Conservation (phyloP, 2,113 vertebrate genomes). For the Xiphorhynchus elegans region DNA sequence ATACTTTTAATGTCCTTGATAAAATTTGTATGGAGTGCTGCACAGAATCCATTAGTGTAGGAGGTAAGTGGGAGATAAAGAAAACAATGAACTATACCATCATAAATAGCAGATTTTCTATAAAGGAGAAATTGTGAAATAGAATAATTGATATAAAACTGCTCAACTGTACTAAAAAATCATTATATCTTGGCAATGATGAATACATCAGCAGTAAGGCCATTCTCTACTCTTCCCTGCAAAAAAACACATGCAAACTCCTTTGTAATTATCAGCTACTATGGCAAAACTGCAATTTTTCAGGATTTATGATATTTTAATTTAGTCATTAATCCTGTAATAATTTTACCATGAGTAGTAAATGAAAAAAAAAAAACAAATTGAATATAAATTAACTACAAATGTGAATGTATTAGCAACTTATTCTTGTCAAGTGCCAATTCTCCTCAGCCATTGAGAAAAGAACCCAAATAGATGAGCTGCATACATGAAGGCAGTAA, state of each 20-base stretch:
- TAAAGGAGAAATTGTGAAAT: not conserved
- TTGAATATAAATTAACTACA: not conserved
- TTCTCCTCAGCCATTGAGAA: not conserved
- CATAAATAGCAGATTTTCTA: not conserved
- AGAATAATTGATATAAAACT: not conserved
- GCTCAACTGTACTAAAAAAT: not conserved
- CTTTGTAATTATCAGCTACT: not conserved
- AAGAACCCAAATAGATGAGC: not conserved
- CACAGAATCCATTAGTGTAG: not conserved
- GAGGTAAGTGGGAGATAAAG: not conserved
- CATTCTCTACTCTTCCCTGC: not conserved
- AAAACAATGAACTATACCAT: not conserved
- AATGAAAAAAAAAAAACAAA: not conserved
- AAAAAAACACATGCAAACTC: not conserved
- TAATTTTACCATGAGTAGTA: not conserved
- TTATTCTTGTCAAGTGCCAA: not conserved
- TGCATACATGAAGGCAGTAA: not conserved
- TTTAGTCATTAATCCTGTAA: not conserved
- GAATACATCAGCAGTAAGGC: not conserved
- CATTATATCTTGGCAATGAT: not conserved
- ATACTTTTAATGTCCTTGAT: not conserved
- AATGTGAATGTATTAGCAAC: not conserved
- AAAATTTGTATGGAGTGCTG: not conserved
- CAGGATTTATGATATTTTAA: not conserved
- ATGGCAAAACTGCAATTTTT: not conserved